Percentiles rank a stretch among this genome's conserved stretches.
Conservation (phyloP, 2,888 invertebrate species). For the Lithophane leautieri region DNA sequence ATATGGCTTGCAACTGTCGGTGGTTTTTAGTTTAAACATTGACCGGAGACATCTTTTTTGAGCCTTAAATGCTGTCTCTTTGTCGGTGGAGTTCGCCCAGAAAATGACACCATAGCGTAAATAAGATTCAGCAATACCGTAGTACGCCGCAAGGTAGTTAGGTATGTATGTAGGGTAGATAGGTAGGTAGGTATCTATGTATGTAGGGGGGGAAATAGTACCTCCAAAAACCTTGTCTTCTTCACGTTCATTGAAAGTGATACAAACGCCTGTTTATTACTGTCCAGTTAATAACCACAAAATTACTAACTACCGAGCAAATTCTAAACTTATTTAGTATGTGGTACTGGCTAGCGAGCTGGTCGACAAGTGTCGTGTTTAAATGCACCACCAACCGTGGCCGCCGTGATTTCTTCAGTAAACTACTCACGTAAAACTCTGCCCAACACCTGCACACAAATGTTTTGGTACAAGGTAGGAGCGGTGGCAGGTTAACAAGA, state of each 20-base stretch:
- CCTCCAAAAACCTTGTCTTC: too few relatives aligned
- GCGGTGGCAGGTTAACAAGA: not conserved
- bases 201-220: too few relatives aligned
- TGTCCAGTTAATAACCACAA: not conserved
- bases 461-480: slow-evolving; percentile 55
- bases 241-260: not conserved
- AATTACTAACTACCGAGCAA: slow-evolving; percentile 3
- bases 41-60: too few relatives aligned
- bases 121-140: too few relatives aligned
- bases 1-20: too few relatives aligned
- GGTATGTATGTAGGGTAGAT: too few relatives aligned
- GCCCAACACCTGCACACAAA: slow-evolving; percentile 79
- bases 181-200: too few relatives aligned
- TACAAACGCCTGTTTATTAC: not conserved
- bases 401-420: slow-evolving; percentile 82
- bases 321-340: slow-evolving; percentile 49
- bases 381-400: slow-evolving; percentile 64
- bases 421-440: slow-evolving; percentile 83
- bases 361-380: slow-evolving; percentile 65
- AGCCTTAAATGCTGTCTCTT: too few relatives aligned
- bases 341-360: slow-evolving; percentile 40
- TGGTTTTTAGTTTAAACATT: too few relatives aligned
- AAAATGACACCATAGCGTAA: too few relatives aligned
- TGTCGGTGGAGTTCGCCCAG: too few relatives aligned
- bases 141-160: too few relatives aligned